Percentiles rank a stretch among this genome's conserved stretches.
phyloP scores from a whole-genome alignment of 92 coral and sea anemone genomes.

The Metridium senile region DNA sequence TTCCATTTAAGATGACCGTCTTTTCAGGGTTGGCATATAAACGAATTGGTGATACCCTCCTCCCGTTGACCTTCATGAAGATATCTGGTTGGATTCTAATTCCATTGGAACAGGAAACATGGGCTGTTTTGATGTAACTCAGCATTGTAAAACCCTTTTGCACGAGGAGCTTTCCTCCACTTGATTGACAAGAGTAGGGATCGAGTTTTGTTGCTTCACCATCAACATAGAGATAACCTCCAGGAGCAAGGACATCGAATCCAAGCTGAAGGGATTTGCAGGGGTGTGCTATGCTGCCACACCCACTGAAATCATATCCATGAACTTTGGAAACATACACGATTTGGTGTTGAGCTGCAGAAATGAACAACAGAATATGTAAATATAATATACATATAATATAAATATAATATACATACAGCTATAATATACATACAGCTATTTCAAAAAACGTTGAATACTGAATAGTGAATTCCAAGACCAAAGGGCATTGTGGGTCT shows the following conservation, averaged over 20 bases:
- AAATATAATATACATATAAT: no score
- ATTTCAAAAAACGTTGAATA: no score
- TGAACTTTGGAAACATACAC: slow-evolving; percentile 16
- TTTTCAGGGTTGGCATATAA: background rate
- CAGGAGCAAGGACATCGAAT: slow-evolving; percentile 12
- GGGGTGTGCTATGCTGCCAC: slow-evolving; percentile 8
- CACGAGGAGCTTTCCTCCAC: background rate
- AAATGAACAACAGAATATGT: background rate
- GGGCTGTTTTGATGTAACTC: slow-evolving; percentile 19
- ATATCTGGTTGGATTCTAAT: background rate
- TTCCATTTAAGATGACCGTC: background rate
- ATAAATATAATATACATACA: no score
- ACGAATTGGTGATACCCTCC: background rate
- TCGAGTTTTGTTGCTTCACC: slow-evolving; percentile 6
- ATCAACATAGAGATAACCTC: slow-evolving; percentile 20
- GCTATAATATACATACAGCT: no score
- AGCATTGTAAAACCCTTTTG: slow-evolving; percentile 12
- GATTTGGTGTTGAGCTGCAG: background rate
- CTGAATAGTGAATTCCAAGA: no score
- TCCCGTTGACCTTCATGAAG: background rate
- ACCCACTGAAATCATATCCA: background rate
- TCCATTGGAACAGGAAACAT: slow-evolving; percentile 22
- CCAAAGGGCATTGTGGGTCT: no score
- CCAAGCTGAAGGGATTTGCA: slow-evolving; percentile 26
- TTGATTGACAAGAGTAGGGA: slow-evolving; percentile 23